Conservation (phyloP, 2,113 vertebrate genomes). For the Sturnira hondurensis region DNA sequence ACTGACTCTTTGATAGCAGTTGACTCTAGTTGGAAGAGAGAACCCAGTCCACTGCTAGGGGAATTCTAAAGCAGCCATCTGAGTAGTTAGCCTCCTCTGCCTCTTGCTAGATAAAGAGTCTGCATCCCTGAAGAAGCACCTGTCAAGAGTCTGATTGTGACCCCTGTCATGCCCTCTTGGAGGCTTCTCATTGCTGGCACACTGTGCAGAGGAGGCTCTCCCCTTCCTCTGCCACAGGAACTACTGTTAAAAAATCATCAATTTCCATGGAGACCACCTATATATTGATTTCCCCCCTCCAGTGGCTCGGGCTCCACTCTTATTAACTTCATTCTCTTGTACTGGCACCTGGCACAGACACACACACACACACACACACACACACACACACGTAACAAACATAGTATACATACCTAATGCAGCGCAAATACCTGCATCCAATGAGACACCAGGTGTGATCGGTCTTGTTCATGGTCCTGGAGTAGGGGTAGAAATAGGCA, state of each 20-base stretch:
- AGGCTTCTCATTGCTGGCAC: not conserved
- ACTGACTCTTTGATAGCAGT: not conserved
- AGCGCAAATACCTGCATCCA: not conserved
- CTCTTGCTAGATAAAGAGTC: not conserved
- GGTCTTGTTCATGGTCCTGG: not conserved
- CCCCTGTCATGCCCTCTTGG: not conserved
- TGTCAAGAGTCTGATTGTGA: not conserved
- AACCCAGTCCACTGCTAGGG: not conserved
- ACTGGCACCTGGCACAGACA: rapidly evolving
- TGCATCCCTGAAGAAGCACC: not conserved
- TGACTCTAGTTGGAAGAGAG: not conserved
- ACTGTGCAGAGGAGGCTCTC: not conserved
- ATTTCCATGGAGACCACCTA: not conserved
- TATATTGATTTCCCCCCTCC: too few species aligned
- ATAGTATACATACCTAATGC: not conserved
- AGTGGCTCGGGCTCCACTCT: not conserved
- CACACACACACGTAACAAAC: too few species aligned
- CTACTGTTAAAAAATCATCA: not conserved
- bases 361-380: not conserved
- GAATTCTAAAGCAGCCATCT: not conserved
- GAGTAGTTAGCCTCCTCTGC: not conserved
- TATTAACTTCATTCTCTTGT: not conserved
- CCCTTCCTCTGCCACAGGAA: not conserved
- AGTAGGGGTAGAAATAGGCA: not conserved
- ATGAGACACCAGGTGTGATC: not conserved